A percentile compares a stretch with the other conserved stretches of the same genome.
Evolutionary conservation across 2,797 vertebrate genomes (phyloP).

Genomic region (Ptychobarbus kaznakovi): DNA sequence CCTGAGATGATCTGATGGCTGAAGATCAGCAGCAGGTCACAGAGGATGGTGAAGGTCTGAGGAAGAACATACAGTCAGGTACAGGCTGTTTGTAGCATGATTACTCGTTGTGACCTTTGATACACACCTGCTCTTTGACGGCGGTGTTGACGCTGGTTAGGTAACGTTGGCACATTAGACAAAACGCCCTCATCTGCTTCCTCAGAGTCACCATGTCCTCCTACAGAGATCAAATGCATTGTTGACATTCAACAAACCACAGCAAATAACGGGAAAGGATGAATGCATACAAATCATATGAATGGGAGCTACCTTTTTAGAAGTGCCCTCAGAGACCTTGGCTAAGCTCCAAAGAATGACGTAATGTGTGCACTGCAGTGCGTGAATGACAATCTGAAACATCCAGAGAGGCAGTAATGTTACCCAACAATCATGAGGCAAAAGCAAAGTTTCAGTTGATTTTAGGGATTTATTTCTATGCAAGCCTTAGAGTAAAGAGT

Average conservation of each 20-base stretch:
- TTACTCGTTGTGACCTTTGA: conserved; percentile 23
- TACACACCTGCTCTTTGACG: conserved; percentile 96
- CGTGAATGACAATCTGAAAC: conserved; percentile 95
- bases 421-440: neutral
- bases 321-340: conserved; percentile 94
- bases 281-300: conserved; percentile 1
- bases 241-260: conserved; percentile 33
- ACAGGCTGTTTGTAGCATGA: neutral
- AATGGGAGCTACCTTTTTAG: conserved; percentile 85
- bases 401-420: neutral
- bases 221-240: conserved; percentile 71
- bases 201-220: conserved; percentile 93
- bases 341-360: conserved; percentile 98
- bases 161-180: conserved; percentile 99
- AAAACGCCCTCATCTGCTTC: conserved; percentile 99
- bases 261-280: conserved; percentile 5
- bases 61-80: conserved; percentile 33
- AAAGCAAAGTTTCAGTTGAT: neutral
- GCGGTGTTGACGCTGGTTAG: conserved; percentile 98
- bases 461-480: neutral
- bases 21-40: conserved; percentile 98
- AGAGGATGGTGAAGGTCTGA: conserved; percentile 97
- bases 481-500: neutral
- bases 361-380: conserved; percentile 98
- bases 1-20: conserved; percentile 98